These are phyloP conservation scores for Progne subis DNA, from an alignment of 2,113 vertebrate genomes.

Conservation along the genomic window DNA sequence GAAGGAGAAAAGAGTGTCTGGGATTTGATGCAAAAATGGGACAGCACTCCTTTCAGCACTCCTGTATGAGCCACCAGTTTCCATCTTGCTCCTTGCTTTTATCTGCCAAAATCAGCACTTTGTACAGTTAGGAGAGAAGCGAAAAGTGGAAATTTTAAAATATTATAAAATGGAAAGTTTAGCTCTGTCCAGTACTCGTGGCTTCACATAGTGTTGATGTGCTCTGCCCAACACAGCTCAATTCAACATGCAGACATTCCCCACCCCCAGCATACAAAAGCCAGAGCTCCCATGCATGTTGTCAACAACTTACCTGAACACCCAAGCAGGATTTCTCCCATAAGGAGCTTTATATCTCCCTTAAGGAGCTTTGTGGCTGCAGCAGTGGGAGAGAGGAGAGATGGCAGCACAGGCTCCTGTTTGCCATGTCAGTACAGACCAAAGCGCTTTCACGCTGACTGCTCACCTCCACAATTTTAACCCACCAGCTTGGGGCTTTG, in stretches of 20 bases:
- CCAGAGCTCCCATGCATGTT: not conserved
- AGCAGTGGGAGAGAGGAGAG: not conserved
- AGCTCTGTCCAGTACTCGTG: not conserved
- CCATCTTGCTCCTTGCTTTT: not conserved
- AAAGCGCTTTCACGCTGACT: not conserved
- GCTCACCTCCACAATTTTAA: not conserved
- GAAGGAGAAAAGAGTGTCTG: not conserved
- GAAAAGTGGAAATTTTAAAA: not conserved
- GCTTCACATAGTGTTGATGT: not conserved
- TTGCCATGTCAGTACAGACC: not conserved
- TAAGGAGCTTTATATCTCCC: not conserved
- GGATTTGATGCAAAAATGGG: not conserved
- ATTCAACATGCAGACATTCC: not conserved
- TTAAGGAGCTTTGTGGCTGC: not conserved
- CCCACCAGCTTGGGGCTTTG: not conserved
- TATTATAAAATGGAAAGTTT: not conserved
- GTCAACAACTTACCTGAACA: slow-evolving; percentile 37
- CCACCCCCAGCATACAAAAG: slow-evolving; percentile 19
- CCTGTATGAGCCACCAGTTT: not conserved
- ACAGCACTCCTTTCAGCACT: not conserved
- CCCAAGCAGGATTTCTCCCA: not conserved
- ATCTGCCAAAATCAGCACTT: not conserved
- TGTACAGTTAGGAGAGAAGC: not conserved
- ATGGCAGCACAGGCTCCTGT: not conserved
- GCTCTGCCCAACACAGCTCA: not conserved